Base-by-base conservation (phyloP, 2,888 invertebrate species). In the Rosalia funebris region DNA sequence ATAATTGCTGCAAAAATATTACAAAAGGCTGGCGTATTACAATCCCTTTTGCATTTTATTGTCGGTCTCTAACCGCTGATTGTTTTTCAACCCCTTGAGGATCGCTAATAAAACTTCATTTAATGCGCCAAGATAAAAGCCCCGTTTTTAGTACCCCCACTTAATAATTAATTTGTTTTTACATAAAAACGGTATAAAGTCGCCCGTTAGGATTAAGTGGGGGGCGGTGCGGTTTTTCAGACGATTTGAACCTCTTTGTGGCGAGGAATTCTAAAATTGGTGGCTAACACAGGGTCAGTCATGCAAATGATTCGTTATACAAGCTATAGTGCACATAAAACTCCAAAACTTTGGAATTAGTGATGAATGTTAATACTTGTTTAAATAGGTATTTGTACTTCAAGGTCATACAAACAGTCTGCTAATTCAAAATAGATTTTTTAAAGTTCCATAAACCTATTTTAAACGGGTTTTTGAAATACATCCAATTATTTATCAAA, bases 141-240 rank as follows among this genome's bases (percentile, higher is more conserved):
- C 34, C 12, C 45, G 50, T 37, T 60, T 55, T 55, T 55, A 60
- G 48, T 44, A 15, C 42, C 54, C n/a, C 19, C 48, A 48, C 48
- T 55, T 55, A 42, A 48, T 60, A 60, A 60, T 60, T 55, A 60
- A 60, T 60, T 47, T 60, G 20, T 44, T 55, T 60, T 37, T 60
- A 20, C 60, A 60, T 60, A 60, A 60, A 60, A 60, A 42, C 47
- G 48, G 47, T 47, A 44, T 48, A 44, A 55, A 60, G 34, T 46
- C 15, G 34, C 31, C 46, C 3, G 17, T 1, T 31, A 11, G 17
- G 41, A 41, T 41, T 25, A 25, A 25, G 4, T 9, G 25, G 25
- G 25, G 4, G 25, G 25, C 25, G 25, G 17, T 10, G 46, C 34
- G 34, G 32, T 34, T 46, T 46, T 34, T n/a, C n/a, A n/a, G n/a